phyloP scores from a whole-genome alignment of 2,113 vertebrate genomes.

The Channa maculata region DNA sequence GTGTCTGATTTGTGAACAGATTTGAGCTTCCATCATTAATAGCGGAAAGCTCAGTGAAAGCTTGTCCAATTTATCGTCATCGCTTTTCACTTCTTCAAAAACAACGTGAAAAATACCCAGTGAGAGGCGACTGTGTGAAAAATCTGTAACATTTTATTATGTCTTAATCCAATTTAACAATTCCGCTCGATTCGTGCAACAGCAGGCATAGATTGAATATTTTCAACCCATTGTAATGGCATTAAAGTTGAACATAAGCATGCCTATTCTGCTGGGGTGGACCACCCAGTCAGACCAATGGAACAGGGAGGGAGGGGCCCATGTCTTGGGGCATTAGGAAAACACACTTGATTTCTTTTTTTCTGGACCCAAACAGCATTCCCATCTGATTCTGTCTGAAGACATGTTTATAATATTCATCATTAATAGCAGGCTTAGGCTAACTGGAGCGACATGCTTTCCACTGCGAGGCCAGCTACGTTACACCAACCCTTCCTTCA shows the following conservation, averaged over 20 bases:
- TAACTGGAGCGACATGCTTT: slow-evolving; percentile 77
- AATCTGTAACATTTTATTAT: slow-evolving; percentile 77
- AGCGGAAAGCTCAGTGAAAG: slow-evolving; percentile 44
- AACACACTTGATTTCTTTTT: slow-evolving; percentile 83
- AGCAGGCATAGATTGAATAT: slow-evolving; percentile 74
- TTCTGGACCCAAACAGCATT: slow-evolving; percentile 80
- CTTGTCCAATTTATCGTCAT: slow-evolving; percentile 44
- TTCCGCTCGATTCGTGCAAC: slow-evolving; percentile 62
- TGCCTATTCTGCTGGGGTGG: slow-evolving; percentile 73
- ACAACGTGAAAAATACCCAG: slow-evolving; percentile 22
- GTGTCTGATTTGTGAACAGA: slow-evolving; percentile 51
- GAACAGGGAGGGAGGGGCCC: slow-evolving; percentile 66
- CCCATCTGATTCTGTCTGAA: slow-evolving; percentile 84
- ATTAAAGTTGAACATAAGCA: slow-evolving; percentile 83
- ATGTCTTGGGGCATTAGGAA: slow-evolving; percentile 81
- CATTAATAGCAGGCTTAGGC: slow-evolving; percentile 82
- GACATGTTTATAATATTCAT: slow-evolving; percentile 83
- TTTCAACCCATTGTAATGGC: slow-evolving; percentile 76
- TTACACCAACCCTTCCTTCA: slow-evolving; percentile 56
- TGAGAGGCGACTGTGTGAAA: slow-evolving; percentile 69
- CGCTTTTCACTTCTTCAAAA: slow-evolving; percentile 27
- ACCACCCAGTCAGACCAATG: slow-evolving; percentile 83
- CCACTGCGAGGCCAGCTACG: slow-evolving; percentile 57
- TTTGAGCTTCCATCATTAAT: slow-evolving; percentile 51
- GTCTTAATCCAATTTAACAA: slow-evolving; percentile 80